Evolutionary conservation across 2,888 invertebrate species (phyloP).

Genomic region (Zonitis immaculata): DNA sequence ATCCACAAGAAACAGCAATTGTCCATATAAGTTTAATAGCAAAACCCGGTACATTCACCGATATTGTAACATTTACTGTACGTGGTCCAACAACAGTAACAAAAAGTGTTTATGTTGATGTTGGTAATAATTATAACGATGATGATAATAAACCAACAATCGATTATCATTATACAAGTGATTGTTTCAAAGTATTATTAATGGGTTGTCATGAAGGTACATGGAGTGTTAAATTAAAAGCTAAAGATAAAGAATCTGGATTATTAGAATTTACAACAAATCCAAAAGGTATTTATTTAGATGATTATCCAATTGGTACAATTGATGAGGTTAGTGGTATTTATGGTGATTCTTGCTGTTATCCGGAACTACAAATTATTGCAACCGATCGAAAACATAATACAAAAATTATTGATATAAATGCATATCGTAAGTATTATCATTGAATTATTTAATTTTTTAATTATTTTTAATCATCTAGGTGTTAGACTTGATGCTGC

Average conservation of each 20-base stretch:
- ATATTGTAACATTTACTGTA: constrained; percentile 61
- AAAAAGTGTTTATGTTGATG: constrained; percentile 48
- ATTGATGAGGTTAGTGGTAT: constrained; percentile 61
- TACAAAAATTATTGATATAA: constrained; percentile 57
- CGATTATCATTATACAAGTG: constrained; percentile 47
- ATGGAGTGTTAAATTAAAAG: constrained; percentile 67
- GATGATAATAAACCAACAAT: constrained; percentile 37
- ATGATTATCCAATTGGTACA: constrained; percentile 64
- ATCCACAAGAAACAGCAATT: constrained; percentile 52
- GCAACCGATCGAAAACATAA: constrained; percentile 68
- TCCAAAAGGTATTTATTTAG: constrained; percentile 59
- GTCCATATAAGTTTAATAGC: constrained; percentile 49
- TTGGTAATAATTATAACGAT: constrained; percentile 30
- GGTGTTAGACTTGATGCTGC: constrained; percentile 38
- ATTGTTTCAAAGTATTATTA: constrained; percentile 41
- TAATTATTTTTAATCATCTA: constrained; percentile 25
- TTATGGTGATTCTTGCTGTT: constrained; percentile 70
- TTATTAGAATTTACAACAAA: constrained; percentile 57
- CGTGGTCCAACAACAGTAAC: constrained; percentile 45
- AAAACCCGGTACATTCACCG: constrained; percentile 50
- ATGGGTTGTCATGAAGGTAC: constrained; percentile 59
- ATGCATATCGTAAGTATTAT: constrained; percentile 49
- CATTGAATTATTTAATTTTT: not conserved
- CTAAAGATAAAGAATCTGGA: constrained; percentile 63
- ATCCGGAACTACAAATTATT: constrained; percentile 60